Conservation (phyloP, 2,113 vertebrate species). For the Rhabdomys dilectus region DNA sequence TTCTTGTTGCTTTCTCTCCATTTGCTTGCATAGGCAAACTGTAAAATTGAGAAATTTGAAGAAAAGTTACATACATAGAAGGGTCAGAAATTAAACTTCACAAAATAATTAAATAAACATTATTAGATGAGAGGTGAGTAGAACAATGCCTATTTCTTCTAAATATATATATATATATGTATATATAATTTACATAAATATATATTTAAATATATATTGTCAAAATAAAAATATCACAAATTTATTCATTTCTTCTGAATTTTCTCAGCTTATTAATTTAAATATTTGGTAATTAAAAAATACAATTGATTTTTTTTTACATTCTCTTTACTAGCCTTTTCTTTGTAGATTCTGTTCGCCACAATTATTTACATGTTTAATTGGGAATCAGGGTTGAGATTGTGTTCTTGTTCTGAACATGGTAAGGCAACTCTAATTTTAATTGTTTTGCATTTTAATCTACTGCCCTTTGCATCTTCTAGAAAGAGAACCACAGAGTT, state of each 20-base stretch:
- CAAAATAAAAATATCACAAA: not conserved
- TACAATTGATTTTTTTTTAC: not conserved
- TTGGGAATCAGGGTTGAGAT: accelerated
- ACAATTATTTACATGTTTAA: not conserved
- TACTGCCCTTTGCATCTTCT: not conserved
- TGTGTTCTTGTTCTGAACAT: not conserved
- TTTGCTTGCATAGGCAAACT: not conserved
- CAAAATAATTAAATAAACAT: not conserved
- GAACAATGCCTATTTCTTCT: not conserved
- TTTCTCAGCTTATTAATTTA: not conserved
- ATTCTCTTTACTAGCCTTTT: not conserved
- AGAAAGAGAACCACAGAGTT: not conserved
- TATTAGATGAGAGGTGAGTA: accelerated
- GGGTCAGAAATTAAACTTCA: not conserved
- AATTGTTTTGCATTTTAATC: not conserved
- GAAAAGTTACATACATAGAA: not conserved
- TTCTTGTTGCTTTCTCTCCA: not conserved
- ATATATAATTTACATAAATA: too few relatives aligned
- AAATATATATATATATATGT: too few relatives aligned
- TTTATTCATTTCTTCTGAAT: not conserved
- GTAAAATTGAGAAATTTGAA: not conserved
- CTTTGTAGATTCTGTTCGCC: not conserved
- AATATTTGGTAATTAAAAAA: not conserved
- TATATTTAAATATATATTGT: too few relatives aligned
- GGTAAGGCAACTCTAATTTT: not conserved